Percentiles rank a stretch among this genome's conserved stretches.
Conservation (phyloP, 2,888 invertebrate genomes). For the Ornithoptera priamus region DNA sequence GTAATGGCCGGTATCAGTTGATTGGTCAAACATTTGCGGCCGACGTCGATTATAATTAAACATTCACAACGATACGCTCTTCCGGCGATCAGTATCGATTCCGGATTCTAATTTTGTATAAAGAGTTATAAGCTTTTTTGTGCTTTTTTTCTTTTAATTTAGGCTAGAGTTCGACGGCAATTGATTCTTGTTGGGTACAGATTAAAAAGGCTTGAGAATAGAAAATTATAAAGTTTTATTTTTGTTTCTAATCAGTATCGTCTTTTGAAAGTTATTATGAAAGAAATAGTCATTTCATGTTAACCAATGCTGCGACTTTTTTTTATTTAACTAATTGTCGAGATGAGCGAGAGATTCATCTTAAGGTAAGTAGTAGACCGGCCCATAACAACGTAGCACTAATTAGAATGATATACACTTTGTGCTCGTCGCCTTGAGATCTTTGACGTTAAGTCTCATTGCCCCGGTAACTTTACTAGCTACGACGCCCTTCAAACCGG, state of each 20-base stretch:
- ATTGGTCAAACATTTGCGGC: slow-evolving; percentile 15
- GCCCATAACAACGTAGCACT: too few species aligned
- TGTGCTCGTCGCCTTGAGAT: too few species aligned
- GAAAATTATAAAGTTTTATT: neutral
- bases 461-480: too few species aligned
- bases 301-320: too few species aligned
- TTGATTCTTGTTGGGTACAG: slow-evolving; percentile 8
- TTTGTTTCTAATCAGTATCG: neutral
- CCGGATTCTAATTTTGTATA: slow-evolving; percentile 14
- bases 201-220: neutral
- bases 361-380: too few species aligned
- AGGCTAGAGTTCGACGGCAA: slow-evolving; percentile 1
- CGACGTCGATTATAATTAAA: slow-evolving; percentile 18
- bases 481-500: too few species aligned
- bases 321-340: too few species aligned
- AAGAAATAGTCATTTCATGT: too few species aligned
- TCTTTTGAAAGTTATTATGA: neutral
- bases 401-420: too few species aligned
- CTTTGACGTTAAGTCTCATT: too few species aligned
- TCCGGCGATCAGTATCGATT: slow-evolving; percentile 17
- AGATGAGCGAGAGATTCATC: too few species aligned
- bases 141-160: slow-evolving; percentile 5
- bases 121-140: slow-evolving; percentile 2
- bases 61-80: slow-evolving; percentile 3
- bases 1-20: slow-evolving; percentile 9